Conservation (phyloP, 2,888 invertebrate species). For the Bellardia pandia region DNA sequence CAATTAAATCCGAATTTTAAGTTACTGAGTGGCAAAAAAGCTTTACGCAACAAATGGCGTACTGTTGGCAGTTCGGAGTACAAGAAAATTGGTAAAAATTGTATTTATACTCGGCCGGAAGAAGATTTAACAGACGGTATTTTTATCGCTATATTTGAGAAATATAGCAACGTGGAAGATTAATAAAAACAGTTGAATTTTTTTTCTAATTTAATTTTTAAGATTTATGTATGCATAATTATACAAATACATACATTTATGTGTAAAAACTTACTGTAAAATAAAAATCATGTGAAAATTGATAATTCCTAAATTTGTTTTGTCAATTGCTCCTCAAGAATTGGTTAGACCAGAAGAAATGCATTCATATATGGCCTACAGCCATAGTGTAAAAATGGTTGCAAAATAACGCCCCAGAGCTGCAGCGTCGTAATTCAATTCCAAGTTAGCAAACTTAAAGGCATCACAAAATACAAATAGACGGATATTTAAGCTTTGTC, state of each 20-base stretch:
- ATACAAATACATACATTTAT: not conserved
- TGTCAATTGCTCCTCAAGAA: too few species aligned
- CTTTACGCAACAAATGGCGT: slow-evolving; percentile 88
- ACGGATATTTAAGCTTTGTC: too few species aligned
- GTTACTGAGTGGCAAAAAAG: slow-evolving; percentile 86
- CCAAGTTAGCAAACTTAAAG: too few species aligned
- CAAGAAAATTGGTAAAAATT: slow-evolving; percentile 88
- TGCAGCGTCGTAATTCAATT: too few species aligned
- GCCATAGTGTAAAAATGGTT: too few species aligned
- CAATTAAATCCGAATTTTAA: slow-evolving; percentile 85
- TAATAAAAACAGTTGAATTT: slow-evolving; percentile 21
- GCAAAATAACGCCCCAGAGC: too few species aligned
- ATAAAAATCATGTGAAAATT: not conserved
- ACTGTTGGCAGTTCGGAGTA: slow-evolving; percentile 88
- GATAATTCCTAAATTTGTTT: not conserved
- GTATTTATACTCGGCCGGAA: slow-evolving; percentile 91
- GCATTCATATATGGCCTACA: too few species aligned
- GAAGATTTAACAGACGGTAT: slow-evolving; percentile 95
- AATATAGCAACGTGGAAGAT: slow-evolving; percentile 76
- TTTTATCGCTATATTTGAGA: slow-evolving; percentile 95
- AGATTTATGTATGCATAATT: not conserved
- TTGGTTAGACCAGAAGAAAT: too few species aligned
- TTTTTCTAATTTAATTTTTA: not conserved
- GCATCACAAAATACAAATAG: too few species aligned
- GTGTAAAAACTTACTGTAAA: not conserved